Base-by-base conservation (phyloP, 2,797 vertebrate species). In the Simalia tracyae region DNA sequence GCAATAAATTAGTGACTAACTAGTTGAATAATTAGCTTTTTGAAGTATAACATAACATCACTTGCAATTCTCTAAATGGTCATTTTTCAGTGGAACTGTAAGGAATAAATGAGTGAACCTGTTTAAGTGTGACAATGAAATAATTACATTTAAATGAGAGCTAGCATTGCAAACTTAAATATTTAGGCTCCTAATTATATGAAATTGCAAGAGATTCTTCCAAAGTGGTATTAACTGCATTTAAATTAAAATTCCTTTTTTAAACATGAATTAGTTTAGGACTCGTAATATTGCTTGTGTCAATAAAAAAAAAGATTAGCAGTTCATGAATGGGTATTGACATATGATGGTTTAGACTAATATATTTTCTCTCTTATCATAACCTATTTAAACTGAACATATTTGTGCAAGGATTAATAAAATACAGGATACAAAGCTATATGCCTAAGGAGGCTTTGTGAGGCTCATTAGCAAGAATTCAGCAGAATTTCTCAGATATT, bases 11-110 rank as follows among this genome's bases (percentile, higher is more conserved):
- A 64, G 24, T 57, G 8, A 92, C 19, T 42, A 92, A 54, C 60
- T 92, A 88, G 15, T 24, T 92, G 60, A 89, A 28, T 92, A 89
- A 89, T 89, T 92, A 72, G 68, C 36, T 89, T 92, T 92, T 85
- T 57, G 46, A 84, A 68, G 42, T 46, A 76, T 72, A 68, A 50
- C 11, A 60, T 60, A 4, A 46, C 28, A 56, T 46, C 28, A 60
- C 6, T 89, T 46, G 60, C 76, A 89, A 28, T 84, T 66, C 14
- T 89, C 50, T 57, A 64, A 89, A 15, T 59, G 26, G 59, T 36
- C 89, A 50, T 85, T 76, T 86, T 57, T 76, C 84, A 89, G 54
- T 61, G 64, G 84, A 86, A 4, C 36, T 86, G 60, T 61, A 36
- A 56, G 31, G 28, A 72, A 72, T 68, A 11, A 66, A 11, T 86